phyloP scores from a whole-genome alignment of 2,888 invertebrate species.

The Dryocosmus kuriphilus region DNA sequence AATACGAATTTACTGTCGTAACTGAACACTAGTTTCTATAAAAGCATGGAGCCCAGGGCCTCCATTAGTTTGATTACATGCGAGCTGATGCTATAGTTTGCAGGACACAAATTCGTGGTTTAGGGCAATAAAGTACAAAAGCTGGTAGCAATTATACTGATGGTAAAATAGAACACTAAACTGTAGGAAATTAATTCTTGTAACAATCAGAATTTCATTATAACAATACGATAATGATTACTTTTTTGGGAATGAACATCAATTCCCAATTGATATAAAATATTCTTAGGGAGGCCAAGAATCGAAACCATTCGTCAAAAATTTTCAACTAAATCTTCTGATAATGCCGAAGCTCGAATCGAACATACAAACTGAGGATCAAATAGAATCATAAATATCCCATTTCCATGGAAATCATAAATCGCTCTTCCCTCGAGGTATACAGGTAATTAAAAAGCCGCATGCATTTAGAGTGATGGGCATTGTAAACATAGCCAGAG shows the following conservation, averaged over 20 bases:
- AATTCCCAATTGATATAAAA: background rate
- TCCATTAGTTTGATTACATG: conserved; percentile 73
- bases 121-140: background rate
- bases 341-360: conserved; percentile 32
- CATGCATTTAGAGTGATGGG: conserved; percentile 53
- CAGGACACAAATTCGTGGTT: background rate
- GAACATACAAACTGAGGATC: conserved; percentile 31
- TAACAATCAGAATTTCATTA: background rate
- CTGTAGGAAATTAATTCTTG: background rate
- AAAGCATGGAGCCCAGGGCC: conserved; percentile 58
- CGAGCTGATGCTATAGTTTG: conserved; percentile 9
- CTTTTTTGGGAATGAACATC: no score
- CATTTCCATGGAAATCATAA: conserved; percentile 71
- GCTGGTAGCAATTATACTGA: background rate
- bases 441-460: conserved; percentile 53
- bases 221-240: background rate
- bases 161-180: background rate
- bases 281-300: background rate
- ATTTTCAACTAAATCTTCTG: conserved; percentile 52
- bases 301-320: conserved; percentile 49
- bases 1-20: background rate
- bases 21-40: conserved; percentile 35
- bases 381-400: conserved; percentile 48
- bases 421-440: conserved; percentile 57
- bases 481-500: conserved; percentile 32